Evolutionary conservation across 2,888 invertebrate genomes (phyloP), one percentile per base, ranked within the genome.

Genomic region (Pandemis cinnamomeana): DNA sequence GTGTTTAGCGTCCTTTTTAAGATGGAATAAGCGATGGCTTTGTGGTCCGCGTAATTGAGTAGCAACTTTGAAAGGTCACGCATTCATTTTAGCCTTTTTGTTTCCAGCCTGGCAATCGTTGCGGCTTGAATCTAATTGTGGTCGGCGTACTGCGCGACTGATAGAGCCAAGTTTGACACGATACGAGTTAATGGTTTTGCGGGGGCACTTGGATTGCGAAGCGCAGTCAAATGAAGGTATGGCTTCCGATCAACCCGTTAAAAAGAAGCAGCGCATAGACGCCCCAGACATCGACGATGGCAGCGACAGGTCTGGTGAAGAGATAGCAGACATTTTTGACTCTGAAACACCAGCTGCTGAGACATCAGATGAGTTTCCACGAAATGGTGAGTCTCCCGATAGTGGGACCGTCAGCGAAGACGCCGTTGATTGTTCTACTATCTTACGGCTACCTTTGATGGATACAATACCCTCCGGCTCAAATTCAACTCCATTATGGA

Each of bases 211-310:
- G 80, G 87, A 89, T 84, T 95, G 94, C 86, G 86, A 86, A 88
- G 91, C 92, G 88, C 91, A 92, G 89, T 89, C 93, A 88, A 91
- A 94, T 91, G 94, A 93, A 91, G 95, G 91, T 83, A 97, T 97
- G 96, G 96, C 95, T 86, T 96, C 96, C 81, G 96, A 97, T 91
- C 97, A 97, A 92, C 98, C 98, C 80, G 96, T 96, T 82, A 97
- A 97, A 88, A 98, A 98, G 94, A 96, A 97, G 87, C 96, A 96
- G 87, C 95, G 97, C 84, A 96, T 97, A 80, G 96, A 96, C 80
- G 95, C 95, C 8, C 95, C 95, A 10, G 95, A 95, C 77, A 95
- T 95, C 67, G 96, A 95, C 78, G 95, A 95, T 77, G 89, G 87
- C 44, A 90, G 91, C 69, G 94, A 94, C 75, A 91, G 93, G 71